Percentiles rank a stretch among this genome's conserved stretches.
Evolutionary conservation across 2,797 vertebrate genomes (phyloP).

Genomic region (Botia kubotai): DNA sequence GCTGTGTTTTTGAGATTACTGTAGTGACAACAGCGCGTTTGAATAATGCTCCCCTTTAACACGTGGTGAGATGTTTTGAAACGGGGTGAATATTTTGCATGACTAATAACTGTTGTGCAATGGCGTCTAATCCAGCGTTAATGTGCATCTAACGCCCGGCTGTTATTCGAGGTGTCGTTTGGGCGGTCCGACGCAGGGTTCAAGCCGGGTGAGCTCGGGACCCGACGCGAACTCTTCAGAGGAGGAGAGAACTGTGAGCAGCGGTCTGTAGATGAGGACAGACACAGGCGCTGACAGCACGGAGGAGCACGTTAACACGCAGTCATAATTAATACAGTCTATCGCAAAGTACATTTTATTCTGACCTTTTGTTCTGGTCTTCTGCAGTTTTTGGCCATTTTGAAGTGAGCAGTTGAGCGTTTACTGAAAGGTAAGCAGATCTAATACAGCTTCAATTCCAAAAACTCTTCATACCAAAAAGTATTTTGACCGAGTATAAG

Average conservation of each 20-base stretch:
- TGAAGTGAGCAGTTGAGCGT: neutral
- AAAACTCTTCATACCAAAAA: neutral
- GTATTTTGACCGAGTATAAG: too few species aligned
- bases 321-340: neutral
- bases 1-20: neutral
- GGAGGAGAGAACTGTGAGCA: slow-evolving; percentile 46
- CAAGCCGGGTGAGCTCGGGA: slow-evolving; percentile 65
- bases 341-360: neutral
- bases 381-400: neutral
- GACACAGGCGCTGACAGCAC: neutral
- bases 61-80: neutral
- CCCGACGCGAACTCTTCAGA: slow-evolving; percentile 65
- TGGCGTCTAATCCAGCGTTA: neutral
- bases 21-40: neutral
- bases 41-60: neutral
- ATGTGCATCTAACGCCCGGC: neutral
- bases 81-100: neutral
- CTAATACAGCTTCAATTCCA: neutral
- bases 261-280: slow-evolving; percentile 48
- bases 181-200: slow-evolving; percentile 43
- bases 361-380: neutral
- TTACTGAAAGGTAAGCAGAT: slow-evolving; percentile 12
- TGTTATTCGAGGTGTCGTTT: neutral
- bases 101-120: neutral
- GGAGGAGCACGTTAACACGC: neutral